Evolutionary conservation across 1,140 invertebrate genomes (phyloP).

Genomic region (Halictus rubicundus): DNA sequence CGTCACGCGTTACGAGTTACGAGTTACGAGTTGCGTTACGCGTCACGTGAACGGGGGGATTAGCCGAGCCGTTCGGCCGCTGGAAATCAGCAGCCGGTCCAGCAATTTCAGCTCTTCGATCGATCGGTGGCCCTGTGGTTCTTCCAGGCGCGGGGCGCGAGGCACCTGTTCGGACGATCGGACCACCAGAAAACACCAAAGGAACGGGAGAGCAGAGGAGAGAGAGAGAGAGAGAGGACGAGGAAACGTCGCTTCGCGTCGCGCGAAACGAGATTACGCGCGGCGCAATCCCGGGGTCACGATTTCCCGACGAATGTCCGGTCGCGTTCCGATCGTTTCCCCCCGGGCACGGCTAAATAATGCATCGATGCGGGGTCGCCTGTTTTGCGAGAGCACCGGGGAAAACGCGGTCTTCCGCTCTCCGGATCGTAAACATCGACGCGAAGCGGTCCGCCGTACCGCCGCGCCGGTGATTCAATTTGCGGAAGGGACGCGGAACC

Average conservation of each 20-base stretch:
- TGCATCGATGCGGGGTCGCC: conserved; percentile 13
- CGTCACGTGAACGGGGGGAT: conserved; percentile 3
- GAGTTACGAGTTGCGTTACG: conserved; percentile 1
- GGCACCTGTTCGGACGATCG: not conserved
- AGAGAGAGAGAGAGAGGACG: too few species aligned
- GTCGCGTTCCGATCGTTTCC: not conserved
- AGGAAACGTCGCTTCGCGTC: too few species aligned
- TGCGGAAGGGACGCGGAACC: conserved; percentile 52
- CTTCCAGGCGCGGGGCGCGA: not conserved
- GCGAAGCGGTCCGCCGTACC: conserved; percentile 32
- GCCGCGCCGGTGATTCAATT: conserved; percentile 55
- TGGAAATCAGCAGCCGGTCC: conserved; percentile 19
- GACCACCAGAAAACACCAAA: not conserved
- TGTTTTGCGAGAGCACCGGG: conserved; percentile 4
- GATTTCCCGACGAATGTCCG: not conserved
- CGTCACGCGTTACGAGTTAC: conserved; percentile 46
- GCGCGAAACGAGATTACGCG: conserved; percentile 15
- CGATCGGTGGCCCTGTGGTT: not conserved
- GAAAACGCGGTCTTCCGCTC: conserved; percentile 23
- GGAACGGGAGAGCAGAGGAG: too few species aligned
- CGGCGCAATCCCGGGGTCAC: conserved; percentile 9
- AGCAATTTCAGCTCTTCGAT: not conserved
- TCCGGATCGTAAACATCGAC: conserved; percentile 57
- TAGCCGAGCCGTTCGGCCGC: too few species aligned
- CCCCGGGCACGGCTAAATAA: conserved; percentile 25